These are phyloP conservation scores for Tricholaema leucomelas DNA, from an alignment of 2,113 vertebrate species.

Conservation along the genomic window DNA sequence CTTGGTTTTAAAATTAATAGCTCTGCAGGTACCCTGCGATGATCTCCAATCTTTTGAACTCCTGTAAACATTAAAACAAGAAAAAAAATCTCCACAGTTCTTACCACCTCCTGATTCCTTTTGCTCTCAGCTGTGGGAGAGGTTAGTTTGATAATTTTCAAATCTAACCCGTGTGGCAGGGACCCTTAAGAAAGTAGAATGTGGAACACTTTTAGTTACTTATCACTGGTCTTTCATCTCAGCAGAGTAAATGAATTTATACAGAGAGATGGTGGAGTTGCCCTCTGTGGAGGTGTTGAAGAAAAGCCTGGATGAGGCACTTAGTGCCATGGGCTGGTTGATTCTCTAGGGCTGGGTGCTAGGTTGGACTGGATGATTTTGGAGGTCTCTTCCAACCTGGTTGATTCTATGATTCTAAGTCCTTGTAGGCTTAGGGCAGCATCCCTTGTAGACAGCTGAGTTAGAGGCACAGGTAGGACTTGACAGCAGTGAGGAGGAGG, in stretches of 20 bases:
- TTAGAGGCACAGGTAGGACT: not conserved
- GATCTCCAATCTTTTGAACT: not conserved
- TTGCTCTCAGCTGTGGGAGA: not conserved
- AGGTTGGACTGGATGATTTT: too few relatives aligned
- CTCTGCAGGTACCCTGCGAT: not conserved
- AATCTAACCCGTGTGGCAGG: not conserved
- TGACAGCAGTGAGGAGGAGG: not conserved
- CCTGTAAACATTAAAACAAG: not conserved
- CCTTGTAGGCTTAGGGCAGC: not conserved
- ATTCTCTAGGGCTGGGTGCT: too few relatives aligned
- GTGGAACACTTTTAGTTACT: constrained; percentile 1
- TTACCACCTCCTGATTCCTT: not conserved
- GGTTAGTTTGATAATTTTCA: not conserved
- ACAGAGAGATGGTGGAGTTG: too few relatives aligned
- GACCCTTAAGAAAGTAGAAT: not conserved
- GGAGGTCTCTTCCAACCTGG: too few relatives aligned
- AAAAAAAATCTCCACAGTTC: not conserved
- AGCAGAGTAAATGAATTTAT: not conserved
- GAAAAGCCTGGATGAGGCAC: too few relatives aligned
- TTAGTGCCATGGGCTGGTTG: too few relatives aligned
- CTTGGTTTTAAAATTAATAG: not conserved
- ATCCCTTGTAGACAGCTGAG: not conserved
- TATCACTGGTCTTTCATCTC: not conserved
- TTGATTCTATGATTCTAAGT: too few relatives aligned
- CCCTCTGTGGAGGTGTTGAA: too few relatives aligned